Base-by-base conservation (phyloP, 2,888 invertebrate species). In the Ormyrus labotus region DNA sequence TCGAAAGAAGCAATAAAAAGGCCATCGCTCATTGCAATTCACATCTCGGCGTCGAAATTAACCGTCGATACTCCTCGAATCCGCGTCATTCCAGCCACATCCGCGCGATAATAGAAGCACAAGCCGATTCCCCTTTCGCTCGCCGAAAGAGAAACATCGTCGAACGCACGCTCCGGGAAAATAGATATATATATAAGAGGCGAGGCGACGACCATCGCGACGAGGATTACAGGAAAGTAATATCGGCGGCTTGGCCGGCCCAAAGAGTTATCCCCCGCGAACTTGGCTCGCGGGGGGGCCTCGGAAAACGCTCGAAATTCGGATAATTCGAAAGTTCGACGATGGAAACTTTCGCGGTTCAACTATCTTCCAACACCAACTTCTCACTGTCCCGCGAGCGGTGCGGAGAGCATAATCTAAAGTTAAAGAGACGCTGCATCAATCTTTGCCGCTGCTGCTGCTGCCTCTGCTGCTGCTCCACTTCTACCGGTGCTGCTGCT, bases 311-410 rank as follows among this genome's bases (percentile, higher is more conserved):
- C 84, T 83, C 87, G 84, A 87, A 87, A 88, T 88, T 87, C 87
- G 84, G 87, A 87, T 88, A 87, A 87, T 87, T 85, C 85, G 85
- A 87, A 87, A 88, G 87, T 88, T 87, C 84, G 86, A 85, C 84
- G 84, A 80, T 77, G 83, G 82, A 84, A 87, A 87, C 83, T 87
- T 86, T 85, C 84, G 84, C 86, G 85, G 87, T 87, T 84, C 86
- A 86, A 87, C 87, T 87, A 86, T 83, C 86, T 84, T 80, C 82
- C 81, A 83, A 84, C 83, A 81, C 83, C 84, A 82, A 85, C 84
- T 85, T 84, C 85, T 85, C 84, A 84, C 83, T 84, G 84, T 85
- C 84, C 83, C 80, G 63, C 71, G 51, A 51, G 74, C 55, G 65
- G 82, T 76, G 81, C 79, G 77, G 78, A 83, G 64, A 83, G 85